Evolutionary conservation across 1,140 invertebrate genomes (phyloP), one percentile per base, ranked within the genome.

Genomic region (Tetragnatha versicolor): DNA sequence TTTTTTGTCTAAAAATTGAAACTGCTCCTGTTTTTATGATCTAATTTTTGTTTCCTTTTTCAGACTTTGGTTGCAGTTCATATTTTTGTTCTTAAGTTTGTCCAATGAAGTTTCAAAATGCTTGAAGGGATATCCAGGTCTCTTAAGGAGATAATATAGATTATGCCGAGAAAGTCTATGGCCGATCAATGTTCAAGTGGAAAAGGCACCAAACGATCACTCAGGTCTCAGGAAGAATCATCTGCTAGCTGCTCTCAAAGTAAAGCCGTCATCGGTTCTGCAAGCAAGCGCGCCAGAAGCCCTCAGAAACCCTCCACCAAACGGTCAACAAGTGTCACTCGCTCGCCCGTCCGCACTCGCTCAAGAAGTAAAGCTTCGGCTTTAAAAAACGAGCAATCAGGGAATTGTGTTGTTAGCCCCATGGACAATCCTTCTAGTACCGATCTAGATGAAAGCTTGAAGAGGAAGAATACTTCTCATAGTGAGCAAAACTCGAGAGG

Each of bases 371-470:
- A 20, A 27, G 58, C 12, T 51, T 17, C 51, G 6, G 42, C 45
- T 33, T 63, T 66, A 53, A 69, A 77, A 49, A 69, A 80, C 61
- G 58, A 83, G 82, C 81, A 83, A 70, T 63, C 82, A 53, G 60
- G 27, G 37, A 42, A 63, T 63, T 22, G 37, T 63, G 66, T 35
- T 53, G 27, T 22, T 3, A 69, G 66, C 66, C 55, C 66, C 66
- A 69, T 69, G 66, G 66, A 72, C 51, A 60, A n/a, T 72, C 42
- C 53, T 75, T 69, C 66, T 53, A 45, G 35, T 27, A 35, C 66
- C 27, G 47, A 45, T 69, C n/a, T 69, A 33, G 70, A 47, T 25
- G 70, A 75, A 29, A 75, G 53, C 35, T 61, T 75, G 58, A 75
- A 75, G 42, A 39, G 70, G 35, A 75, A 75, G 58, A 27, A 75